Evolutionary conservation across 2,888 invertebrate genomes (phyloP).

Genomic region (Drosophila koepferae): DNA sequence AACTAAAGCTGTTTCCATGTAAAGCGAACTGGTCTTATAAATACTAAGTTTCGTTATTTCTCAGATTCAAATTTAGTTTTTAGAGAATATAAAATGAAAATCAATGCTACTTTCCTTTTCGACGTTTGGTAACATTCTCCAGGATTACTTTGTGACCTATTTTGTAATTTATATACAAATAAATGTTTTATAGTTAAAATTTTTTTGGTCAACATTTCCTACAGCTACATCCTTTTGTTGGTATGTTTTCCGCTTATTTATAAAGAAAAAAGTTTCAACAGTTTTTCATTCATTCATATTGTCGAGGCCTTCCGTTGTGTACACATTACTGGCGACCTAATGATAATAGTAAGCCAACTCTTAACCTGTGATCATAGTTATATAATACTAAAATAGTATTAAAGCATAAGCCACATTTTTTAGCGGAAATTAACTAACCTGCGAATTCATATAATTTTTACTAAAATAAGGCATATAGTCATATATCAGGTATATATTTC

Average conservation of each 20-base stretch:
- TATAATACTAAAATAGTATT: conserved; percentile 25
- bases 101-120: not conserved
- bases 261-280: conserved; percentile 18
- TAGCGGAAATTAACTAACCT: conserved; percentile 29
- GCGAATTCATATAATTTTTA: conserved; percentile 7
- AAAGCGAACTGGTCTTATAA: not conserved
- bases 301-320: conserved; percentile 40
- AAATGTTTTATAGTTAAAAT: not conserved
- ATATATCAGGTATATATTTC: not conserved
- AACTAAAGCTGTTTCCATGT: not conserved
- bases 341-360: conserved; percentile 44
- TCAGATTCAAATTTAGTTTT: too few relatives aligned
- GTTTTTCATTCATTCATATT: conserved; percentile 45
- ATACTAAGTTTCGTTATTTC: too few relatives aligned
- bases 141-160: not conserved
- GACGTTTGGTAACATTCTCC: not conserved
- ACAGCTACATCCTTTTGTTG: conserved; percentile 1
- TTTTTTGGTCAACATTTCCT: not conserved
- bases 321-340: conserved; percentile 49
- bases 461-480: conserved; percentile 1
- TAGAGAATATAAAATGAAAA: not conserved
- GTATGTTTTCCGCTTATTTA: conserved; percentile 15
- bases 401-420: conserved; percentile 5
- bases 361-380: conserved; percentile 24
- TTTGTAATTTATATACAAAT: not conserved